phyloP scores from a whole-genome alignment of 2,888 invertebrate genomes.

The Oscheius sp. region DNA sequence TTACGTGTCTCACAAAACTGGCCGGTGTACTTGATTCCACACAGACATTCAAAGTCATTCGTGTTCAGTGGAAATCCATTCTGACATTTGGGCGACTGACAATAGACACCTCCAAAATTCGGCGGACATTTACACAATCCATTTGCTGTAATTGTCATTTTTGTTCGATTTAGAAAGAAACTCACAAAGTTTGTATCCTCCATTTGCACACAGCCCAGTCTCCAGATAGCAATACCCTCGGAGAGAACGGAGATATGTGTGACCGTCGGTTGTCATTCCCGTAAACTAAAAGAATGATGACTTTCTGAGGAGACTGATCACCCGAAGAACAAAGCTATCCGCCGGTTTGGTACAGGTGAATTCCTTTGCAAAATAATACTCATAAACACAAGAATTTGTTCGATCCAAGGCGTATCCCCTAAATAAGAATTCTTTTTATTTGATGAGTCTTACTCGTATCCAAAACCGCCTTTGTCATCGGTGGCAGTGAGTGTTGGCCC shows the following conservation, averaged over 20 bases:
- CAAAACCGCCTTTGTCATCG: constrained; percentile 1
- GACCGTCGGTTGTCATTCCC: neutral
- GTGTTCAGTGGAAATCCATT: neutral
- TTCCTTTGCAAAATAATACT: neutral
- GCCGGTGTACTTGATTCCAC: constrained; percentile 6
- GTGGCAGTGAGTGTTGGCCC: neutral
- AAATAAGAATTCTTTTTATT: neutral
- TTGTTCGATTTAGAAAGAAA: neutral
- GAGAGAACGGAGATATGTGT: constrained; percentile 1
- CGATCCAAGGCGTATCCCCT: neutral
- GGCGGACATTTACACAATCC: constrained; percentile 23
- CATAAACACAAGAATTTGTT: constrained; percentile 7
- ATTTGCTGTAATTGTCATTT: constrained; percentile 13
- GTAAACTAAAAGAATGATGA: neutral
- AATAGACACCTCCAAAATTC: constrained; percentile 7
- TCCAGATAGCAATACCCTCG: constrained; percentile 18
- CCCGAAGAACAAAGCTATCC: constrained; percentile 8
- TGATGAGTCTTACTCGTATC: constrained; percentile 1
- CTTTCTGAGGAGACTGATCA: neutral
- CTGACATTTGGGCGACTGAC: constrained; percentile 18
- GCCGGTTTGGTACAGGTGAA: constrained; percentile 9
- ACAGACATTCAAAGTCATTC: neutral
- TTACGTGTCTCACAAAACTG: constrained; percentile 13
- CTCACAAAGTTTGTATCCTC: constrained; percentile 28
- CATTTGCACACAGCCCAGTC: neutral